Evolutionary conservation across 2,797 vertebrate genomes (phyloP).

Genomic region (Cichlasoma orientale): DNA sequence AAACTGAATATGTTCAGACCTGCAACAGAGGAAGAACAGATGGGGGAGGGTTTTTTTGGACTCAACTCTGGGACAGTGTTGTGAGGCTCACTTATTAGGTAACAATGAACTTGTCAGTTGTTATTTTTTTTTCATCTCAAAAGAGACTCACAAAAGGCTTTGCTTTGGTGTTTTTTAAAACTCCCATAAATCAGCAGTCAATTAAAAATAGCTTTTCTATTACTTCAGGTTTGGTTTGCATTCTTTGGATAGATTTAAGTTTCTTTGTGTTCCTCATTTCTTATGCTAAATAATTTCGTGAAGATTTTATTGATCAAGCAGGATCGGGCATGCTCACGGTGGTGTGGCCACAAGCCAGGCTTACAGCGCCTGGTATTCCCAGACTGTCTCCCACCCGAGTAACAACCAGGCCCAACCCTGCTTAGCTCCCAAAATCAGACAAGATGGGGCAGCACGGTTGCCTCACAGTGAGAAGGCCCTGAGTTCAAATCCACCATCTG

Average conservation of each 20-base stretch:
- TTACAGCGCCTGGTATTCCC: too few species aligned
- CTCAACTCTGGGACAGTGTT: neutral
- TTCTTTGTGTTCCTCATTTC: neutral
- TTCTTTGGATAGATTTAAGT: too few species aligned
- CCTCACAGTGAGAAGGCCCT: too few species aligned
- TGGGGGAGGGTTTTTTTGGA: neutral
- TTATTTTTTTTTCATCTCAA: neutral
- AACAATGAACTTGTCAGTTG: neutral
- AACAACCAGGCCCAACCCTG: too few species aligned
- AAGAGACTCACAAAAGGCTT: neutral
- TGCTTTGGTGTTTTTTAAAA: neutral
- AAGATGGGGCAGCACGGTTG: too few species aligned
- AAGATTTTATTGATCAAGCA: neutral
- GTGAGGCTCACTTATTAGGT: neutral
- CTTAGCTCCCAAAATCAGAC: too few species aligned
- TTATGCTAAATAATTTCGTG: neutral
- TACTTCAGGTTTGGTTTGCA: too few species aligned
- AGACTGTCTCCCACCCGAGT: too few species aligned
- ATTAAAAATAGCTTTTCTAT: too few species aligned
- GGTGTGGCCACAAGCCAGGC: too few species aligned
- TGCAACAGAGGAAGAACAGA: neutral
- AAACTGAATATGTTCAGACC: constrained; percentile 43
- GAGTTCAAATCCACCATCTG: too few species aligned
- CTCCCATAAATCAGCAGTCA: neutral
- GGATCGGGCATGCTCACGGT: too few species aligned